Conservation (phyloP, 2,113 vertebrate genomes). For the Rhombomys opimus region DNA sequence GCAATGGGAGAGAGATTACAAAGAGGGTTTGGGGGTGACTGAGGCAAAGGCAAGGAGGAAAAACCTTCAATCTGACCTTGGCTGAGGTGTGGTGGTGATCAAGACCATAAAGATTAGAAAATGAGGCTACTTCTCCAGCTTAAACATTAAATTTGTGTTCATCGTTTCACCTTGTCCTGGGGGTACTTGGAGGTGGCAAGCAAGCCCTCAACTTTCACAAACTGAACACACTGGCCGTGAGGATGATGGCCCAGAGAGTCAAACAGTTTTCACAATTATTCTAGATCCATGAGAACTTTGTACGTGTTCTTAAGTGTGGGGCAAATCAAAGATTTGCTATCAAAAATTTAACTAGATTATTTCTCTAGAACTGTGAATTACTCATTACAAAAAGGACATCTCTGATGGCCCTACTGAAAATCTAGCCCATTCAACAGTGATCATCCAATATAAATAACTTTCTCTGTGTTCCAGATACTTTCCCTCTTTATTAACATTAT, state of each 20-base stretch:
- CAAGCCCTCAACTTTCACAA: conserved; percentile 24
- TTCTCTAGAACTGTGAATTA: conserved; percentile 29
- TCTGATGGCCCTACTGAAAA: not conserved
- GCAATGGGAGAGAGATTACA: not conserved
- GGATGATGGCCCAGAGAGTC: not conserved
- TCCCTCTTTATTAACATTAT: conserved; percentile 2
- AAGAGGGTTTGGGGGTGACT: not conserved
- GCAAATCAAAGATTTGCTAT: not conserved
- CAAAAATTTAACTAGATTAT: not conserved
- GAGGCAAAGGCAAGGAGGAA: not conserved
- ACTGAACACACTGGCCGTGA: not conserved
- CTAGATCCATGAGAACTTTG: conserved; percentile 29
- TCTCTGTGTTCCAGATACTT: not conserved
- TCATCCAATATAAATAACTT: not conserved
- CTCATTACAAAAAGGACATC: not conserved
- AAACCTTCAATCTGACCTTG: not conserved
- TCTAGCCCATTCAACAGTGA: not conserved
- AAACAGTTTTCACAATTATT: conserved; percentile 11
- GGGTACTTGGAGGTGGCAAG: not conserved
- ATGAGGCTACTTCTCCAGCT: not conserved
- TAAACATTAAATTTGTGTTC: not conserved
- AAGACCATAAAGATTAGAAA: not conserved
- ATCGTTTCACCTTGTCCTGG: not conserved
- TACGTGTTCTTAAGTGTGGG: not conserved
- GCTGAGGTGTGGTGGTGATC: not conserved